Evolutionary conservation across 1,140 invertebrate species (phyloP), one percentile per base, ranked within the genome.

Genomic region (Pogonognathellus flavescens): DNA sequence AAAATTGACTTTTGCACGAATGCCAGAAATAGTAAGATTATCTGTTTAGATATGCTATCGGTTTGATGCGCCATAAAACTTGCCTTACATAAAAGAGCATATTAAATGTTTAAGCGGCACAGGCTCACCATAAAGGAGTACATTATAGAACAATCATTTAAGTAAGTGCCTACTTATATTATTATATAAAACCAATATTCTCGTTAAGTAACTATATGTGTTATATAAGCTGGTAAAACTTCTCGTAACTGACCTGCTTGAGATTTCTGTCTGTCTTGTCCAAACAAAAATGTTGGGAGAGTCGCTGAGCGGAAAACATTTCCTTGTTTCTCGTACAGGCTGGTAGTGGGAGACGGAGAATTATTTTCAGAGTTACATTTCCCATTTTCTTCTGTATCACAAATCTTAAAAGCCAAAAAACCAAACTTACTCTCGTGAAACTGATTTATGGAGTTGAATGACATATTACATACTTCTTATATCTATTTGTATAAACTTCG

Each of bases 221-320:
- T n/a, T n/a, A n/a, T 41, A 41, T 41, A 41, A 6, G 6, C 31
- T 41, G 31, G 31, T 41, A 66, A 22, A 20, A 60, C 18, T 9
- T 20, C 8, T 25, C 25, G 82, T 59, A 60, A 60, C 41, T 50
- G 82, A 50, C 82, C 59, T 57, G 41, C 50, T 57, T 53, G 59
- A 18, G 41, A 31, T 31, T 50, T 18, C 53, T 60, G 59, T n/a
- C n/a, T n/a, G n/a, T n/a, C n/a, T n/a, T n/a, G n/a, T 41, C 55
- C 59, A 60, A 83, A 83, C 31, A 60, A 57, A 83, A 62, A 57
- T 5, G 55, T 59, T 83, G 82, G 41, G 20, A 83, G 41, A 83
- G 41, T 83, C 59, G 41, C 53, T 14, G 41, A 60, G 22, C 59
- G 59, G 41, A 60, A 83, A 83, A 83, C 41, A 50, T 83, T 59